Conservation (phyloP, 2,113 vertebrate species). For the Aepyceros melampus region DNA sequence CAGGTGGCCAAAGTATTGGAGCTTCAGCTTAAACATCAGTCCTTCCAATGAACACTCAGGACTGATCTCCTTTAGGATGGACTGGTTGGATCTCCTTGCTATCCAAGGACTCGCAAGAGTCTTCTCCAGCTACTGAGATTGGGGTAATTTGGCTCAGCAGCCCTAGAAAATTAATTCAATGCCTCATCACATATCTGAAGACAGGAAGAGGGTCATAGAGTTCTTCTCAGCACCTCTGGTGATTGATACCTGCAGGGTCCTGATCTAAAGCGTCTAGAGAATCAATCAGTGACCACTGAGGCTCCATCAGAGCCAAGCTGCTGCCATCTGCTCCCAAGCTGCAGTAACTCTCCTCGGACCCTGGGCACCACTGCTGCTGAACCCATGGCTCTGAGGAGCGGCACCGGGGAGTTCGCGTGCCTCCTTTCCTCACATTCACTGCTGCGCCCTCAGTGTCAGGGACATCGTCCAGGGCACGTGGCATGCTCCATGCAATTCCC, state of each 20-base stretch:
- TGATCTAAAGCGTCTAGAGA: conserved; percentile 85
- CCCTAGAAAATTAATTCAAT: background rate
- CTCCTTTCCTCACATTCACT: conserved; percentile 90
- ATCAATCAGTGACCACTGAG: conserved; percentile 83
- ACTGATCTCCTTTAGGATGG: background rate
- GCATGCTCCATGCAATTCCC: conserved; percentile 88
- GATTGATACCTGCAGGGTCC: conserved; percentile 86
- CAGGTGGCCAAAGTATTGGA: background rate
- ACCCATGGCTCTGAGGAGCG: conserved; percentile 89
- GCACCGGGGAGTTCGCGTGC: conserved; percentile 84
- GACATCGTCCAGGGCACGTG: conserved; percentile 82
- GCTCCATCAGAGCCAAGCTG: conserved; percentile 83
- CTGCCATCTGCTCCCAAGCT: conserved; percentile 85
- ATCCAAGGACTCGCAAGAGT: background rate
- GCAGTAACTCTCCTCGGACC: conserved; percentile 86
- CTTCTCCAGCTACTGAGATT: background rate
- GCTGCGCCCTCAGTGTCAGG: conserved; percentile 87
- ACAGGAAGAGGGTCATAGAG: conserved; percentile 88
- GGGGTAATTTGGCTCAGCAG: background rate
- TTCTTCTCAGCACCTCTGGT: conserved; percentile 86
- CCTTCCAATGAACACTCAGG: background rate
- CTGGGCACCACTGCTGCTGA: conserved; percentile 89
- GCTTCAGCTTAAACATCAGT: background rate
- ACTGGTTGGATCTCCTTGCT: background rate
- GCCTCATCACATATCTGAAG: conserved; percentile 80